phyloP scores from a whole-genome alignment of 2,888 invertebrate genomes.

The Anthoptus insignis region DNA sequence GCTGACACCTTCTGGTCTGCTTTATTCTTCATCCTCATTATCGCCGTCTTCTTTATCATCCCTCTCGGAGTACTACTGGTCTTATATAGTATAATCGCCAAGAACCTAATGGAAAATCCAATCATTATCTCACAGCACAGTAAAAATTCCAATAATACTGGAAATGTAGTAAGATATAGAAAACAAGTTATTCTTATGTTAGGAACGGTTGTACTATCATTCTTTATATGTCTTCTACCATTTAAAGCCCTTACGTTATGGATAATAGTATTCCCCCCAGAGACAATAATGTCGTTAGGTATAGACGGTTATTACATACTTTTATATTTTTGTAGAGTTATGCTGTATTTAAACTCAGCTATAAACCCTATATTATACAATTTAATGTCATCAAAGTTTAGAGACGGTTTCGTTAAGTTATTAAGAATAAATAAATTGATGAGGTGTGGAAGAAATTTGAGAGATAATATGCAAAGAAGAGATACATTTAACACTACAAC shows the following conservation, averaged over 20 bases:
- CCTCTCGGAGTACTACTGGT: slow-evolving; percentile 94
- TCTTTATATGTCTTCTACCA: slow-evolving; percentile 96
- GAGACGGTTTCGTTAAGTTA: slow-evolving; percentile 92
- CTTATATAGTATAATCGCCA: slow-evolving; percentile 95
- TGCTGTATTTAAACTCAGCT: slow-evolving; percentile 96
- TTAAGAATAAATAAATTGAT: slow-evolving; percentile 82
- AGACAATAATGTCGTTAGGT: slow-evolving; percentile 90
- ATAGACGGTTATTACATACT: slow-evolving; percentile 94
- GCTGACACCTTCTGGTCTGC: slow-evolving; percentile 93
- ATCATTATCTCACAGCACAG: slow-evolving; percentile 89
- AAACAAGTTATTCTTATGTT: slow-evolving; percentile 96
- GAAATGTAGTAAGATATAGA: slow-evolving; percentile 90
- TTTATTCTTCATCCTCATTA: slow-evolving; percentile 93
- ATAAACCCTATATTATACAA: slow-evolving; percentile 97
- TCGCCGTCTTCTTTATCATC: slow-evolving; percentile 94
- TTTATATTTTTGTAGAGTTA: slow-evolving; percentile 94
- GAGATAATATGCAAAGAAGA: slow-evolving; percentile 87
- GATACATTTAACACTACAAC: slow-evolving; percentile 90
- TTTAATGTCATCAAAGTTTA: slow-evolving; percentile 96
- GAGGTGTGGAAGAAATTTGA: slow-evolving; percentile 74
- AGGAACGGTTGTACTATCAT: slow-evolving; percentile 95
- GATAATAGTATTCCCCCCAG: slow-evolving; percentile 93
- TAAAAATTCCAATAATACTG: slow-evolving; percentile 76
- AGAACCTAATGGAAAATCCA: slow-evolving; percentile 94
- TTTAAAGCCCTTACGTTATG: slow-evolving; percentile 96